phyloP scores from a whole-genome alignment of 2,113 vertebrate species.

The Saccopteryx leptura region DNA sequence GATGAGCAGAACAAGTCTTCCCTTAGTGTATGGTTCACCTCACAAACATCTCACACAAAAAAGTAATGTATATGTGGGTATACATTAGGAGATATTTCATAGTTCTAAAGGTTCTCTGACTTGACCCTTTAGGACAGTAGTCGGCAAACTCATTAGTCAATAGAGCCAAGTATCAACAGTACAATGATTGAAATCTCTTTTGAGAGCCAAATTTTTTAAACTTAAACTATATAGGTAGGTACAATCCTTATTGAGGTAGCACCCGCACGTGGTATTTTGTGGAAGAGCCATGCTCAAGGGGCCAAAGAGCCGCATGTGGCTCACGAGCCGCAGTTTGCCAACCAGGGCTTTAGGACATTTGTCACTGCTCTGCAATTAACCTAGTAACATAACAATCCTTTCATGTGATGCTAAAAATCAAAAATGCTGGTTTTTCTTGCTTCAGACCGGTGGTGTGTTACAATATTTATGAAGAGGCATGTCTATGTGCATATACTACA shows the following conservation, averaged over 20 bases:
- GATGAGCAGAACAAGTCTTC: conserved; percentile 23
- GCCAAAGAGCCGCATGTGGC: no score
- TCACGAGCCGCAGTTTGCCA: no score
- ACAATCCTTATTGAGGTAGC: no score
- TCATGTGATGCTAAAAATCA: neutral
- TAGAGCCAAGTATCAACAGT: no score
- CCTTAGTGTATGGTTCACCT: conserved; percentile 65
- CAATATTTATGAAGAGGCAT: neutral
- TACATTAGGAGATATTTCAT: neutral
- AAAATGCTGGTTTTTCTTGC: conserved; percentile 40
- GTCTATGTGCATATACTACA: neutral
- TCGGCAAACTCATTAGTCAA: no score
- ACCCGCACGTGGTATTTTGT: no score
- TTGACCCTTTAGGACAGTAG: neutral
- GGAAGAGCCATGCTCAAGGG: no score
- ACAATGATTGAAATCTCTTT: no score
- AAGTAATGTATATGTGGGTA: neutral
- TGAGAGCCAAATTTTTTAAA: no score
- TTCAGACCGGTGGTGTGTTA: neutral
- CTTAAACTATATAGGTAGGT: no score
- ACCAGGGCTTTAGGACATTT: neutral
- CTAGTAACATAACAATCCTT: conserved; percentile 33
- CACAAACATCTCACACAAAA: conserved; percentile 16
- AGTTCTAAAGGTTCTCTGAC: neutral
- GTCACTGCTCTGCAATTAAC: neutral